These are phyloP conservation scores for Thaumetopoea pityocampa DNA, from an alignment of 1,140 invertebrate species.

Conservation along the genomic window DNA sequence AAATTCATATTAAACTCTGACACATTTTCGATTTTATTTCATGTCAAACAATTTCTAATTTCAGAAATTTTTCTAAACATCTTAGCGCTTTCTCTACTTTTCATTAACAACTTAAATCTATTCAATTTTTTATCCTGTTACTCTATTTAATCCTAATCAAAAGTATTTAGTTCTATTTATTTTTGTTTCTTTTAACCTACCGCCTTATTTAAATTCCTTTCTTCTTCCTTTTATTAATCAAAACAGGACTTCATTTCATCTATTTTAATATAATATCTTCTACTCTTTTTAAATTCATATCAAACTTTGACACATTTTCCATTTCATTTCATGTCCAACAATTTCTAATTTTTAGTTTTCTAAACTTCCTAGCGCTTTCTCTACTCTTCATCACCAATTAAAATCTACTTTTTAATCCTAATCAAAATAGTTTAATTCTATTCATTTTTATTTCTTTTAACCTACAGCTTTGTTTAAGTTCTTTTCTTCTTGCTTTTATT, in stretches of 20 bases:
- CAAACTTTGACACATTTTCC: neutral
- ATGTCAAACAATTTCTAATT: too few relatives aligned
- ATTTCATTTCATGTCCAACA: neutral
- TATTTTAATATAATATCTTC: conserved; percentile 4
- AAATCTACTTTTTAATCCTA: too few relatives aligned
- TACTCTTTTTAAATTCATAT: conserved; percentile 2
- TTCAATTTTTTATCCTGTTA: too few relatives aligned
- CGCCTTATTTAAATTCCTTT: too few relatives aligned
- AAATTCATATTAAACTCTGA: neutral
- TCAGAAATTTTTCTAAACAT: too few relatives aligned
- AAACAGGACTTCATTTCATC: neutral
- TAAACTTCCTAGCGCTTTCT: too few relatives aligned
- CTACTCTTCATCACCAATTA: too few relatives aligned
- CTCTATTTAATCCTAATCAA: neutral
- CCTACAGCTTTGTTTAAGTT: too few relatives aligned
- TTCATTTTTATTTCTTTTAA: too few relatives aligned
- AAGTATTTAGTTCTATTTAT: neutral
- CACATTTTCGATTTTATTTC: neutral
- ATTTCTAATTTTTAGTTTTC: too few relatives aligned
- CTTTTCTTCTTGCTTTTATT: too few relatives aligned
- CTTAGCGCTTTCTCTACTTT: neutral
- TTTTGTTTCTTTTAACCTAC: neutral
- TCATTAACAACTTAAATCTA: neutral
- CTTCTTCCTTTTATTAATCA: neutral
- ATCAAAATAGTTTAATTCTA: too few relatives aligned